These are phyloP conservation scores for Amia ocellicauda DNA, from an alignment of 2,113 vertebrate species.

Conservation along the genomic window DNA sequence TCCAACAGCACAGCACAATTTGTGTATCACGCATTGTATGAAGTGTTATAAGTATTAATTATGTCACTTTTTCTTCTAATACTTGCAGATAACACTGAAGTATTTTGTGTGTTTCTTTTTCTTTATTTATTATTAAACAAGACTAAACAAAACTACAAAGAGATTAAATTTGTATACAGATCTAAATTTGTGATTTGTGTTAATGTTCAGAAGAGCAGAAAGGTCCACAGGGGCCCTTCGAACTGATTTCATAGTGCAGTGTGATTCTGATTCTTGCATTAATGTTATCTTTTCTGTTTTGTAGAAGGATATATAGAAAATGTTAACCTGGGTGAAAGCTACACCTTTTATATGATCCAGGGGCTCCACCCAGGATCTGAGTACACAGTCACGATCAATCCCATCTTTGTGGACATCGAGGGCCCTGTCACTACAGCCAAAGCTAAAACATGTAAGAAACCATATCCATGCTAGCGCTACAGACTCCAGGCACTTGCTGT, in stretches of 20 bases:
- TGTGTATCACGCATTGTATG: no score
- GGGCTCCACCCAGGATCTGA: slow-evolving; percentile 69
- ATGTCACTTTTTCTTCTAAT: no score
- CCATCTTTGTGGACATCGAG: slow-evolving; percentile 78
- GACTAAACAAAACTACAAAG: no score
- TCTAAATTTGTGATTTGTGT: no score
- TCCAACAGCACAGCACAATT: not conserved
- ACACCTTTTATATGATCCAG: slow-evolving; percentile 82
- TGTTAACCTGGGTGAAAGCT: slow-evolving; percentile 71
- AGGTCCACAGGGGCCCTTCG: no score
- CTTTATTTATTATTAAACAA: slow-evolving; percentile 6
- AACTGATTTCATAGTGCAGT: no score
- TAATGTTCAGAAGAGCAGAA: no score
- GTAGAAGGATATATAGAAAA: slow-evolving; percentile 77
- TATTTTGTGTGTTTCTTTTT: not conserved
- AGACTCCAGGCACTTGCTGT: no score
- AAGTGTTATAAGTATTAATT: not conserved
- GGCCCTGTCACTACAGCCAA: slow-evolving; percentile 63
- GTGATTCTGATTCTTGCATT: no score
- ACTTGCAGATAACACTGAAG: no score
- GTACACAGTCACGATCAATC: slow-evolving; percentile 76
- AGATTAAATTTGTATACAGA: no score
- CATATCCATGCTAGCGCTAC: no score
- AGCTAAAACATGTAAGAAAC: slow-evolving; percentile 66
- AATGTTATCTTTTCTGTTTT: not conserved